These are phyloP conservation scores for Lingula anatina DNA, from an alignment of 2,888 invertebrate genomes.

Conservation along the genomic window DNA sequence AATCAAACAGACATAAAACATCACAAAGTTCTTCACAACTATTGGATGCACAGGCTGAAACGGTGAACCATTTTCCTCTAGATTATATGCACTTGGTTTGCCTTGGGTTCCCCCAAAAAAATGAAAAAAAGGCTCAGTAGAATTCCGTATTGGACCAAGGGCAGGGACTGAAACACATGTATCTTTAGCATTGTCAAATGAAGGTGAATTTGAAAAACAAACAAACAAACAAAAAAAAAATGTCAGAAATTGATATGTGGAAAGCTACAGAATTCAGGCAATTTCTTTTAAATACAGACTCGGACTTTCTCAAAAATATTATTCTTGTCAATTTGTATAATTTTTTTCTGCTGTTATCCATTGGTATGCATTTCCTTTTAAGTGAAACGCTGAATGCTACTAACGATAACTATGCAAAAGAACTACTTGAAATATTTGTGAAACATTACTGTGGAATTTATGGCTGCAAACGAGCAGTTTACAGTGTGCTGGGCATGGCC, in stretches of 20 bases:
- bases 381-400: conserved; percentile 5
- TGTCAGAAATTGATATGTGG: conserved; percentile 20
- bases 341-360: conserved; percentile 23
- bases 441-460: conserved; percentile 22
- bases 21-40: conserved; percentile 15
- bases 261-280: conserved; percentile 31
- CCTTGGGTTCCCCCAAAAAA: conserved; percentile 30
- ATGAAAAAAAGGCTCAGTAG: conserved; percentile 19
- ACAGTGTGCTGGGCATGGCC: conserved; percentile 48
- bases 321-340: conserved; percentile 13
- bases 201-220: conserved; percentile 9
- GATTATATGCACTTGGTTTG: conserved; percentile 38
- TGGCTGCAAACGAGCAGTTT: conserved; percentile 30
- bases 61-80: conserved; percentile 24
- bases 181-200: not conserved
- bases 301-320: conserved; percentile 15
- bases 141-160: conserved; percentile 3
- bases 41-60: conserved; percentile 13
- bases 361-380: too few species aligned
- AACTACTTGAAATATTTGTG: conserved; percentile 23
- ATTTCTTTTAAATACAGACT: conserved; percentile 24
- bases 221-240: conserved; percentile 22
- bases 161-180: not conserved
- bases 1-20: conserved; percentile 10
- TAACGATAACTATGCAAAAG: conserved; percentile 14